These are phyloP conservation scores for Danionella cerebrum DNA, from an alignment of 2,113 vertebrate species.

Conservation along the genomic window DNA sequence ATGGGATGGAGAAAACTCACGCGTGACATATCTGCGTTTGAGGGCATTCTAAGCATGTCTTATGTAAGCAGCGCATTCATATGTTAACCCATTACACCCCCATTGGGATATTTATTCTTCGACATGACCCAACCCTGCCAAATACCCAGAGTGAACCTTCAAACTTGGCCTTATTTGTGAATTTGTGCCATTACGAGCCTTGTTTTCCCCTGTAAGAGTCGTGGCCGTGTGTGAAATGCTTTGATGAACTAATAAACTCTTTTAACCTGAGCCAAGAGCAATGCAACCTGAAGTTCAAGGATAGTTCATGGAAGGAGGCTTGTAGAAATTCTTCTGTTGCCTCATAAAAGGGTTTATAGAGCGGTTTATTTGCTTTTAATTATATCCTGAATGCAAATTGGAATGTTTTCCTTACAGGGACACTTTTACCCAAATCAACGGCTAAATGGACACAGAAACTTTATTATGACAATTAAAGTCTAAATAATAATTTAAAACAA, in stretches of 20 bases:
- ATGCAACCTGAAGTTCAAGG: conserved; percentile 59
- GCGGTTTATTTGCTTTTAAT: background rate
- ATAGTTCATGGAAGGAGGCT: conserved; percentile 39
- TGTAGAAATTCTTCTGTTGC: background rate
- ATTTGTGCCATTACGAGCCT: conserved; percentile 2
- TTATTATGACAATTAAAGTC: too few relatives aligned
- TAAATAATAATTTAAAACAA: too few relatives aligned
- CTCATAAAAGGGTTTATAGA: background rate
- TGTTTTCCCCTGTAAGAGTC: conserved; percentile 6
- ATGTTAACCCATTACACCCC: conserved; percentile 3
- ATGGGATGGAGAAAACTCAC: background rate
- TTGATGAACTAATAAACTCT: conserved; percentile 7
- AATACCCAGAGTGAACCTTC: conserved; percentile 4
- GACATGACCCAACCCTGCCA: background rate
- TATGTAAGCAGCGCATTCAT: conserved; percentile 4
- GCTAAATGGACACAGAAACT: too few relatives aligned
- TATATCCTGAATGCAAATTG: background rate
- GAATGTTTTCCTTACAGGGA: background rate
- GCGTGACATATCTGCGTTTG: background rate
- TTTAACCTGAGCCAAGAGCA: background rate
- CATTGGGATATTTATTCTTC: conserved; percentile 4
- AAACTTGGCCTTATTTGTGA: conserved; percentile 17
- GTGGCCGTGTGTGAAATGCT: conserved; percentile 33
- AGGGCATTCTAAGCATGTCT: conserved; percentile 7
- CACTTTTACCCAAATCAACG: too few relatives aligned